Conservation (phyloP, 2,113 vertebrate genomes). For the Geococcyx californianus region DNA sequence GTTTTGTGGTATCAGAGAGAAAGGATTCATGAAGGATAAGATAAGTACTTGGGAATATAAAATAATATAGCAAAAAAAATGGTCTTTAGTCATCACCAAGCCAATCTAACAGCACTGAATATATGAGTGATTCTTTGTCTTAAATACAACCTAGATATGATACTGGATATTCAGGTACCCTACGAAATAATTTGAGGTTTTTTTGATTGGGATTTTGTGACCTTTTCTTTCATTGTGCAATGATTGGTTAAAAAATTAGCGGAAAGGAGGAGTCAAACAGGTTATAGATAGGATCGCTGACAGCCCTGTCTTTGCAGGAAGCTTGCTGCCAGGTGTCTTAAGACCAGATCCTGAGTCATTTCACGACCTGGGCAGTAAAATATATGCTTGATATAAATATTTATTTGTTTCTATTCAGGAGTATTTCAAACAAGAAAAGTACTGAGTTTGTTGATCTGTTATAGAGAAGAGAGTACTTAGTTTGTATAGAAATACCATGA, state of each 20-base stretch:
- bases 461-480: neutral
- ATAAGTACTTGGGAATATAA: neutral
- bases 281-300: neutral
- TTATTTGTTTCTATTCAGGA: neutral
- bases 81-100: neutral
- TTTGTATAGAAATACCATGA: neutral
- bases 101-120: neutral
- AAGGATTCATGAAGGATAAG: neutral
- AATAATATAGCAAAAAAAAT: neutral
- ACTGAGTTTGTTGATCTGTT: neutral
- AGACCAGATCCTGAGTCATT: neutral
- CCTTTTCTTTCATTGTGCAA: neutral
- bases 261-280: neutral
- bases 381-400: accelerated
- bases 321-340: neutral
- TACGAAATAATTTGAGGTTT: neutral
- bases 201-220: neutral
- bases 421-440: neutral
- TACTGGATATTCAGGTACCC: neutral
- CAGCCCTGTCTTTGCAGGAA: neutral
- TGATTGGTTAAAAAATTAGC: neutral
- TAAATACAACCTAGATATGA: neutral
- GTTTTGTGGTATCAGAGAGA: slow-evolving; percentile 9
- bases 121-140: neutral
- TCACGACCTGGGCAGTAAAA: neutral